Conservation (phyloP, 2,113 vertebrate species). For the Ophthalmolycus amberensis region DNA sequence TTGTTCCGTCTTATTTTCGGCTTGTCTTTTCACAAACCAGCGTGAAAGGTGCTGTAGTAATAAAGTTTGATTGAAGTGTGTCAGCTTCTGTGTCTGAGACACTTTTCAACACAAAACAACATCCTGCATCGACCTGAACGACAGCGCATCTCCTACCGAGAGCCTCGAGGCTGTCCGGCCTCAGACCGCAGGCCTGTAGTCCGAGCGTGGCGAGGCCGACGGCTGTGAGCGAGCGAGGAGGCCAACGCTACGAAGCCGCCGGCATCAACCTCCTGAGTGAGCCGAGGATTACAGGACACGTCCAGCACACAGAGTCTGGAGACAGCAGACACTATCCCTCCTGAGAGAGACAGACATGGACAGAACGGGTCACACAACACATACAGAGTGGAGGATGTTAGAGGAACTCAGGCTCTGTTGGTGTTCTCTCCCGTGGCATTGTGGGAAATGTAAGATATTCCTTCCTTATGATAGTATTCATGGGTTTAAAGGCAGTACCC, state of each 20-base stretch:
- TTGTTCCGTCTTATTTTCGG: too few species aligned
- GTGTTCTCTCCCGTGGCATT: neutral
- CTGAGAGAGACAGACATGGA: slow-evolving; percentile 57
- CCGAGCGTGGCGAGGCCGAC: slow-evolving; percentile 82
- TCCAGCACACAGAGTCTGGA: slow-evolving; percentile 86
- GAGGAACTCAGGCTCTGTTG: too few species aligned
- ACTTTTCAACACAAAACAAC: too few species aligned
- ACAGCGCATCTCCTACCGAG: slow-evolving; percentile 84
- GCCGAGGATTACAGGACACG: slow-evolving; percentile 87
- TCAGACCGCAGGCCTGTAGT: slow-evolving; percentile 88
- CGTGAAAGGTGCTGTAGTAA: too few species aligned
- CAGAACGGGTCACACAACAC: neutral
- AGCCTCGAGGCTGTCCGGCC: slow-evolving; percentile 72
- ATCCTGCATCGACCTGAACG: too few species aligned
- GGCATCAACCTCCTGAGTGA: slow-evolving; percentile 43
- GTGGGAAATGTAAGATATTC: slow-evolving; percentile 17
- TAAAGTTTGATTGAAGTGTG: too few species aligned
- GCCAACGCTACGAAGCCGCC: slow-evolving; percentile 78
- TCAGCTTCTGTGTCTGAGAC: too few species aligned
- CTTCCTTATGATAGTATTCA: neutral
- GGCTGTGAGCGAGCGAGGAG: slow-evolving; percentile 79
- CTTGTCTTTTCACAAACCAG: too few species aligned
- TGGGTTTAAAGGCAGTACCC: slow-evolving; percentile 70
- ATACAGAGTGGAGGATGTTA: too few species aligned
- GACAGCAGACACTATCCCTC: slow-evolving; percentile 75